Base-by-base conservation (phyloP, 2,797 vertebrate genomes). In the Leptatherina wallacei region DNA sequence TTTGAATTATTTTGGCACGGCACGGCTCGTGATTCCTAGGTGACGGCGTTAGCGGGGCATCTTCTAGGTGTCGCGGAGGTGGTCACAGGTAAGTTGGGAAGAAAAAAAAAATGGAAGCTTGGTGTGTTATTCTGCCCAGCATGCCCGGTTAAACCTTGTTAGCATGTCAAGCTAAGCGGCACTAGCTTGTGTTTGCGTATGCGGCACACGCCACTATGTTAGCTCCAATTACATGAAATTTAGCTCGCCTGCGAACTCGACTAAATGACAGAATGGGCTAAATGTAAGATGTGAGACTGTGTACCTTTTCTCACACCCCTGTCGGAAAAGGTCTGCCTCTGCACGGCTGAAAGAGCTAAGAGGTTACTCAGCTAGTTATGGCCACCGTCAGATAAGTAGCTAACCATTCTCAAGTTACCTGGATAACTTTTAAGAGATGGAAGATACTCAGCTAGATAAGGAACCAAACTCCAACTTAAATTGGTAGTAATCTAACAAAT, bases 1-100 rank as follows among this genome's bases (percentile, higher is more conserved):
- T 93, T 92, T 88, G 78, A 91, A 88, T 91, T 82, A 78, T 90
- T 85, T 82, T 54, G 80, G 65, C 63, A 62, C 72, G 49, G 71
- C 77, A 57, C 71, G 61, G 51, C 80, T 82, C 80, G 78, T 22
- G 59, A 72, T 36, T 82, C 63, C 56, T 20, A 69, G 79, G 83
- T 59, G 88, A 82, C 90, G 80, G 70, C 59, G 1, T 66, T 36
- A 30, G 36, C 65, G 60, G 82, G 81, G 64, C 73, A 54, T 80
- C 77, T 83, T 84, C 83, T 71, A 85, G 86, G n/a, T n/a, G 82
- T 83, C 80, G 79, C 83, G 75, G 82, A 84, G 84, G 89, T 76
- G 88, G 73, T 78, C 84, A 67, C 82, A 90, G 94, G 94, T 94
- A 72, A 14, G 89, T 49, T 12, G 10, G 3, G 4, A 10, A 3